A percentile compares a stretch with the other conserved stretches of the same genome.
These are phyloP conservation scores for Palaemon carinicauda DNA, from an alignment of 1,140 invertebrate species.

Conservation along the genomic window DNA sequence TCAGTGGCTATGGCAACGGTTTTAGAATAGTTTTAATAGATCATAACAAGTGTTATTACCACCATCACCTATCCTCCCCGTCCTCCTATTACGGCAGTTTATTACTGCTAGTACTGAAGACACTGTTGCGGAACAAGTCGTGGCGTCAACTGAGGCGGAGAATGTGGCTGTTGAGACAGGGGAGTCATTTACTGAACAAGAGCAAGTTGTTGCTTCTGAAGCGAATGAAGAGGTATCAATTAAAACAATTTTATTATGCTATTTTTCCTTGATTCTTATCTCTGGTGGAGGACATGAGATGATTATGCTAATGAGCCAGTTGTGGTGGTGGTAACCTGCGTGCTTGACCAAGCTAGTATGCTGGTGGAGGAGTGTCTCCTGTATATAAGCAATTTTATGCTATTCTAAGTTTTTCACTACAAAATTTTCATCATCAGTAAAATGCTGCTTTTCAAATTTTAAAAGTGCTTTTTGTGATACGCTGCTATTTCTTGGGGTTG, in stretches of 20 bases:
- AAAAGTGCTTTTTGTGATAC: too few species aligned
- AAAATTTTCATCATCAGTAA: too few species aligned
- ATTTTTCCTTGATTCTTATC: background rate
- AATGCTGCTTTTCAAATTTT: too few species aligned
- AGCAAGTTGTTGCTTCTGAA: conserved; percentile 24
- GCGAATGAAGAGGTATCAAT: conserved; percentile 34
- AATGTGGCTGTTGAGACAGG: conserved; percentile 6
- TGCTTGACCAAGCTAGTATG: too few species aligned
- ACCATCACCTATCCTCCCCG: background rate
- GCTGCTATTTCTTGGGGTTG: too few species aligned
- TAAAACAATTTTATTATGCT: conserved; percentile 22
- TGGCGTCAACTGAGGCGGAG: background rate
- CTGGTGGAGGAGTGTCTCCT: too few species aligned
- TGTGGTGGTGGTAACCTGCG: too few species aligned
- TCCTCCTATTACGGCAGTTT: conserved; percentile 33
- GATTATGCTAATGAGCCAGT: background rate
- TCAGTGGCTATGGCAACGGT: too few species aligned
- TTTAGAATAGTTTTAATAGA: background rate
- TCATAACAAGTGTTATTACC: background rate
- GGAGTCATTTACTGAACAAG: conserved; percentile 13
- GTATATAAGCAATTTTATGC: too few species aligned
- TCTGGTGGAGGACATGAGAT: background rate
- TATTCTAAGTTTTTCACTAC: too few species aligned
- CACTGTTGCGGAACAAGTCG: conserved; percentile 29
- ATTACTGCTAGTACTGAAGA: conserved; percentile 32